Percentiles rank a stretch among this genome's conserved stretches.
These are phyloP conservation scores for Pseudococcus viburni DNA, from an alignment of 2,888 invertebrate genomes.

Conservation along the genomic window DNA sequence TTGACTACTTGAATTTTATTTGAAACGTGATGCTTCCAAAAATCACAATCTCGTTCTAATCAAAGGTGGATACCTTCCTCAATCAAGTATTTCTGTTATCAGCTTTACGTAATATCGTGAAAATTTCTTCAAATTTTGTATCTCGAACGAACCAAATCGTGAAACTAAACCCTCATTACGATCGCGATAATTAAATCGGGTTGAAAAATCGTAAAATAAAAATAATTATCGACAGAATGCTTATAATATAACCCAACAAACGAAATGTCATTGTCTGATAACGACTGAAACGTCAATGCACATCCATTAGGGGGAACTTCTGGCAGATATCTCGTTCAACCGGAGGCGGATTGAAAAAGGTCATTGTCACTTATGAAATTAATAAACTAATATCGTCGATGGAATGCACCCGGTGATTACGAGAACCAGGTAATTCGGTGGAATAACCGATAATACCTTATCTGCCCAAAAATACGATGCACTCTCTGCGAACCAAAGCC, in stretches of 20 bases:
- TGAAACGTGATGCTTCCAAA: too few relatives aligned
- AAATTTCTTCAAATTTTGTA: too few relatives aligned
- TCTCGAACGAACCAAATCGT: too few relatives aligned
- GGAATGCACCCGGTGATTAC: constrained; percentile 6
- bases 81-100: too few relatives aligned
- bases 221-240: neutral
- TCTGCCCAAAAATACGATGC: neutral
- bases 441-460: constrained; percentile 29
- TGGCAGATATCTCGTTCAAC: constrained; percentile 16
- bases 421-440: constrained; percentile 12
- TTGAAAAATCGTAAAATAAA: neutral
- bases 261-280: neutral
- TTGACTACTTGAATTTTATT: too few relatives aligned
- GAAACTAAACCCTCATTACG: too few relatives aligned
- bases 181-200: neutral
- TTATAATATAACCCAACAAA: neutral
- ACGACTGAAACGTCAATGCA: neutral
- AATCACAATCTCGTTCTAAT: too few relatives aligned
- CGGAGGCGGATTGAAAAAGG: constrained; percentile 31
- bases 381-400: constrained; percentile 23
- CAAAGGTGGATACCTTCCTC: too few relatives aligned
- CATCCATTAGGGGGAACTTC: neutral
- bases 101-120: too few relatives aligned
- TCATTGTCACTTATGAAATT: constrained; percentile 36
- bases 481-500: neutral